These are phyloP conservation scores for Sceliomorpha sp. DNA, from an alignment of 2,888 invertebrate species.

Conservation along the genomic window DNA sequence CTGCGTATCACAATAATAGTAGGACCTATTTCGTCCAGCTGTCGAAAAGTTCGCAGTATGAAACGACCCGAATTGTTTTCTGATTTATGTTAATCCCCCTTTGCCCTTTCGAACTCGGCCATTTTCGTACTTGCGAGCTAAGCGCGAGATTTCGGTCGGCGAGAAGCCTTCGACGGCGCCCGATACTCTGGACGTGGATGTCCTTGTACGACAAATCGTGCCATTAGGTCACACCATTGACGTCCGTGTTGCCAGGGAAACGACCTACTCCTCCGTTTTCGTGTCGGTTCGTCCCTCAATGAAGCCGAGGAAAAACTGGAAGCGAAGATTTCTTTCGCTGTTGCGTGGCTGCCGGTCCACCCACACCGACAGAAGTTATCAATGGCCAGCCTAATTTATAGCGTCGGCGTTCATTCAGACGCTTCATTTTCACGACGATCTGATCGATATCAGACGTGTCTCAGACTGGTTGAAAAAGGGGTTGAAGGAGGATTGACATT, in stretches of 20 bases:
- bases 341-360: neutral
- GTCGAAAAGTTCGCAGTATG: too few species aligned
- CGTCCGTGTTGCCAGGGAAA: constrained; percentile 64
- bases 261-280: constrained; percentile 57
- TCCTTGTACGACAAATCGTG: constrained; percentile 51
- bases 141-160: constrained; percentile 40
- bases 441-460: too few species aligned
- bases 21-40: too few species aligned
- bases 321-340: constrained; percentile 21
- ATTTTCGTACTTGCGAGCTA: constrained; percentile 24
- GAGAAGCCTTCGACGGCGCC: too few species aligned
- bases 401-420: neutral
- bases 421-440: too few species aligned
- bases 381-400: neutral
- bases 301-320: constrained; percentile 45
- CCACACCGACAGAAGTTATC: neutral
- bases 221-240: constrained; percentile 59
- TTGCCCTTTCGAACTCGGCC: too few species aligned
- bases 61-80: too few species aligned
- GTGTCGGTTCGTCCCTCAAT: constrained; percentile 58
- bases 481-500: too few species aligned
- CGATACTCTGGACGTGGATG: constrained; percentile 42
- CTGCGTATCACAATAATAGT: too few species aligned
- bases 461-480: too few species aligned
- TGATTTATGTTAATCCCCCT: too few species aligned